Base-by-base conservation (phyloP, 1,140 invertebrate genomes). In the Leptinotarsa lineolata region DNA sequence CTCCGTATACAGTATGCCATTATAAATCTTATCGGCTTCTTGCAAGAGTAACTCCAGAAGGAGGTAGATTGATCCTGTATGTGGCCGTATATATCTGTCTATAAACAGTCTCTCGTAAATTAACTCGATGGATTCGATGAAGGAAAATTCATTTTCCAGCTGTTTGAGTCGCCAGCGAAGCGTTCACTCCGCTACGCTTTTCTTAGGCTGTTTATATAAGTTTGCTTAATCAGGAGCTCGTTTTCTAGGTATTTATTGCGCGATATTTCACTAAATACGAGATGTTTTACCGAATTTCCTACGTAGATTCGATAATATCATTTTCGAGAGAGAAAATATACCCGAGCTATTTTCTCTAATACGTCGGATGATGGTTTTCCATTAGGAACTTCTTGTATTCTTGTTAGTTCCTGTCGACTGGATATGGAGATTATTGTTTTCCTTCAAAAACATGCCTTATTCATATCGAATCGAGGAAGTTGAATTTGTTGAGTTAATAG, bases 61-160 rank as follows among this genome's bases (percentile, higher is more conserved):
- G 72, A 68, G 72, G 74, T 69, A 77, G 81, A 83, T 83, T 83
- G 81, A 83, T 83, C 81, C 79, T 78, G 75, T 79, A 78, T 79
- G 77, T 77, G 77, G 74, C 73, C 76, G 79, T 81, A 81, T 39
- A 39, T 83, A 84, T 84, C 83, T 83, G 78, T 84, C 83, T 83
- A 83, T 83, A 84, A 83, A 83, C 81, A 84, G 81, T 72, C 79
- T 80, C 78, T 83, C 82, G 82, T 84, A 84, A 84, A 84, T 84
- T 84, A 84, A 83, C 81, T 83, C 79, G 82, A 83, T 83, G 81
- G 81, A 82, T 83, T 78, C 81, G 81, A 84, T 83, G 82, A 83
- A 84, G 83, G 82, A 84, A 71, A 84, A 84, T 83, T 84, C 83
- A 84, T 84, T 84, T 84, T 84, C 82, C 83, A 80, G 75, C 83